These are phyloP conservation scores for Hedya salicella DNA, from an alignment of 2,888 invertebrate genomes.

Conservation along the genomic window DNA sequence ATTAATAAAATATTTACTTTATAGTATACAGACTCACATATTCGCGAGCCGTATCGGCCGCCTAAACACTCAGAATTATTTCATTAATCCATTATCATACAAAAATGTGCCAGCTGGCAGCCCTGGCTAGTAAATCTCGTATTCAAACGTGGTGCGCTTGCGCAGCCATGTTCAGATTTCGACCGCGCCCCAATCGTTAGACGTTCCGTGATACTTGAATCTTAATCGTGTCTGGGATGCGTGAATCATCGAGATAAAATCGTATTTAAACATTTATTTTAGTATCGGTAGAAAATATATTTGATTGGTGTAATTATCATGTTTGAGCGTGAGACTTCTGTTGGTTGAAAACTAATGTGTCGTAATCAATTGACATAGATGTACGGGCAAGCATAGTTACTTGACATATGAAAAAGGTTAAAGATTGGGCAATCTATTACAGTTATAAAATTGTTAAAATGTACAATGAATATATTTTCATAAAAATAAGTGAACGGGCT, in stretches of 20 bases:
- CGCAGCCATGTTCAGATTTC: conserved; percentile 29
- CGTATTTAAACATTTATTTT: conserved; percentile 9
- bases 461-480: too few relatives aligned
- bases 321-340: conserved; percentile 5
- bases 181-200: conserved; percentile 38
- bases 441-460: too few relatives aligned
- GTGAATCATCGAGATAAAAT: conserved; percentile 32
- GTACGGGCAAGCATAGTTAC: not conserved
- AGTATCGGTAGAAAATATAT: conserved; percentile 10
- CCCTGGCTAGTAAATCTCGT: conserved; percentile 31
- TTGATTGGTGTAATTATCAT: conserved; percentile 13
- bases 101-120: conserved; percentile 20
- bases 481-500: too few relatives aligned
- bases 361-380: not conserved
- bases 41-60: not conserved
- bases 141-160: conserved; percentile 33
- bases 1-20: too few relatives aligned
- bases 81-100: not conserved
- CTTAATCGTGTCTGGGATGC: conserved; percentile 39
- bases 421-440: too few relatives aligned
- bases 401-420: not conserved
- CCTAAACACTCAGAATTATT: not conserved
- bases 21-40: too few relatives aligned
- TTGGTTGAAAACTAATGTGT: not conserved
- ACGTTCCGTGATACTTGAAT: conserved; percentile 39